Conservation (phyloP, 2,888 invertebrate genomes). For the Tiphia femorata region DNA sequence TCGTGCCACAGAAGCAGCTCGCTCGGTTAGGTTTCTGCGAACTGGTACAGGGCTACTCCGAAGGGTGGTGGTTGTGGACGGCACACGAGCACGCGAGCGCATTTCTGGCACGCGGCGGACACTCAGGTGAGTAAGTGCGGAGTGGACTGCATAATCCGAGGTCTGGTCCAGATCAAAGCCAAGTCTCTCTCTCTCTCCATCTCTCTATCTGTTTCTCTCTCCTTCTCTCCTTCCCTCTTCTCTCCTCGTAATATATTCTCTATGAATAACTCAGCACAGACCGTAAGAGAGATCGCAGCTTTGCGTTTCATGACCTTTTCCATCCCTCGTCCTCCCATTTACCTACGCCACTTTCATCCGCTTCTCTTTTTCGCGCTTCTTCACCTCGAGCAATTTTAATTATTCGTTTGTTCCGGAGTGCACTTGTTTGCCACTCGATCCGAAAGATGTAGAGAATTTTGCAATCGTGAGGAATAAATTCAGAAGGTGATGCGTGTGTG, state of each 20-base stretch:
- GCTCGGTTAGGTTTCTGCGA: conserved; percentile 42
- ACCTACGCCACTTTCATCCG: background rate
- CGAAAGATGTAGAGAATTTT: too few species aligned
- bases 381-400: too few species aligned
- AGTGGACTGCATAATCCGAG: conserved; percentile 55
- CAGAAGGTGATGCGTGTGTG: too few species aligned
- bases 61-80: background rate
- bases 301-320: conserved; percentile 13
- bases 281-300: conserved; percentile 13
- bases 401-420: too few species aligned
- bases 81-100: conserved; percentile 1
- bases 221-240: conserved; percentile 7
- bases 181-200: conserved; percentile 14
- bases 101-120: background rate
- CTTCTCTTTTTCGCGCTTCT: background rate
- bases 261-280: conserved; percentile 56
- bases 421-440: too few species aligned
- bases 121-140: conserved; percentile 5
- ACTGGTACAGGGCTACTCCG: too few species aligned
- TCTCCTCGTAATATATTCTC: conserved; percentile 62
- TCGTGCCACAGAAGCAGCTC: conserved; percentile 31
- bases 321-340: background rate
- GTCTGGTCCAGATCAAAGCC: conserved; percentile 61
- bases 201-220: background rate
- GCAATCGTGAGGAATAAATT: too few species aligned